Evolutionary conservation across 1,140 invertebrate species (phyloP).

Genomic region (Kradibia gibbosae): DNA sequence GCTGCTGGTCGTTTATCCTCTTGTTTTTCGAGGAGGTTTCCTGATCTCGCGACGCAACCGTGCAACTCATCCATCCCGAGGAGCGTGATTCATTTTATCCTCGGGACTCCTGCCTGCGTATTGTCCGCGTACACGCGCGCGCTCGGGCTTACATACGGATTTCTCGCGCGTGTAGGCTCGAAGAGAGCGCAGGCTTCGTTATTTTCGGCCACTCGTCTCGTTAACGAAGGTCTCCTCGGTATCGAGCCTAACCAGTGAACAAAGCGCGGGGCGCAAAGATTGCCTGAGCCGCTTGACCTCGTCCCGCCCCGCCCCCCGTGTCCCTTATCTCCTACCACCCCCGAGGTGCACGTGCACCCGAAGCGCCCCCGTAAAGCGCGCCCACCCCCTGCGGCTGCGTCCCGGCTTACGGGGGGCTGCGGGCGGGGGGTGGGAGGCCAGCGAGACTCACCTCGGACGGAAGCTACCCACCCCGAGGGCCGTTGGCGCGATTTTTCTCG

Average conservation of each 20-base stretch:
- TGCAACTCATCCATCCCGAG: constrained; percentile 43
- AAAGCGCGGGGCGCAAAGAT: constrained; percentile 70
- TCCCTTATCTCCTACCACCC: not conserved
- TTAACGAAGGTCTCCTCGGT: constrained; percentile 65
- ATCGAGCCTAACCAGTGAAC: constrained; percentile 68
- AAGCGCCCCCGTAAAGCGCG: not conserved
- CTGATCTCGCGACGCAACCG: constrained; percentile 33
- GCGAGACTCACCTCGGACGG: too few species aligned
- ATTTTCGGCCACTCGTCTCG: constrained; percentile 58
- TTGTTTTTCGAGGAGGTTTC: not conserved
- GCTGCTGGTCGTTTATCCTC: not conserved
- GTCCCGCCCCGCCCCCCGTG: not conserved
- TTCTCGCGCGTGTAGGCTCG: constrained; percentile 64
- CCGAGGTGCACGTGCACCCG: not conserved
- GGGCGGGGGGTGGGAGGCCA: too few species aligned
- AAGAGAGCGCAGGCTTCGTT: not conserved
- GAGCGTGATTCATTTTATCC: constrained; percentile 42
- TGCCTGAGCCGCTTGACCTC: constrained; percentile 68
- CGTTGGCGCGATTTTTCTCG: too few species aligned
- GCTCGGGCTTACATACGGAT: not conserved
- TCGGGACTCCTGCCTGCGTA: too few species aligned
- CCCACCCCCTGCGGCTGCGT: constrained; percentile 19
- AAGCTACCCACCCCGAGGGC: too few species aligned
- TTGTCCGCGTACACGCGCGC: constrained; percentile 35
- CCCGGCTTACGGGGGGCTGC: too few species aligned